phyloP scores from a whole-genome alignment of 2,113 vertebrate species.

The Dromiciops gliroides region DNA sequence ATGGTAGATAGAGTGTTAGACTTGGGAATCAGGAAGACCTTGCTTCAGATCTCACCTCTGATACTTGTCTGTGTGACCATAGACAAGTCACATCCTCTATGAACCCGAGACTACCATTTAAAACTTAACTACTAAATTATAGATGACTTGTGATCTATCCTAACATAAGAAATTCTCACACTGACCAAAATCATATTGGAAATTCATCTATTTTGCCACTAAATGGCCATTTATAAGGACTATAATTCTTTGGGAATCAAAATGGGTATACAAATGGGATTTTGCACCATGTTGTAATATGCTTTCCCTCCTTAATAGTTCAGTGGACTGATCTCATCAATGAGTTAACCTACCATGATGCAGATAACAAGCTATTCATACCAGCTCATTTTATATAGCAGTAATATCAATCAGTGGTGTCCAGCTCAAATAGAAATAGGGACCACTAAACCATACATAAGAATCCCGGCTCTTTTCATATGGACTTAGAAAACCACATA shows the following conservation, averaged over 20 bases:
- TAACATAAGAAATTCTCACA: background rate
- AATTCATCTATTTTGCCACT: background rate
- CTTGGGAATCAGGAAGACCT: background rate
- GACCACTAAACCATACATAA: background rate
- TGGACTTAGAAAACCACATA: background rate
- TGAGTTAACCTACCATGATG: background rate
- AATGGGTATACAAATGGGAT: background rate
- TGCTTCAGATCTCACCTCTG: background rate
- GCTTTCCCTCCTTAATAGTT: background rate
- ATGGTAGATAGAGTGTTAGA: background rate
- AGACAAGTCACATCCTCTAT: background rate
- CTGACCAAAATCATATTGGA: background rate
- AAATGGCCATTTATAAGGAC: background rate
- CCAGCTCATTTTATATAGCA: background rate
- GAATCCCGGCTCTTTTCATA: background rate
- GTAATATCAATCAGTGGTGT: background rate
- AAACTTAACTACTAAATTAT: background rate
- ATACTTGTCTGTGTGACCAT: background rate
- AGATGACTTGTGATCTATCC: background rate
- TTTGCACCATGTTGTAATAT: background rate
- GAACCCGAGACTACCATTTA: background rate
- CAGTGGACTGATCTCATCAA: background rate
- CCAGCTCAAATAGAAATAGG: background rate
- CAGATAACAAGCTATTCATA: background rate
- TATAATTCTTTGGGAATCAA: background rate